Conservation (phyloP, 2,113 vertebrate genomes). For the Sander lucioperca region DNA sequence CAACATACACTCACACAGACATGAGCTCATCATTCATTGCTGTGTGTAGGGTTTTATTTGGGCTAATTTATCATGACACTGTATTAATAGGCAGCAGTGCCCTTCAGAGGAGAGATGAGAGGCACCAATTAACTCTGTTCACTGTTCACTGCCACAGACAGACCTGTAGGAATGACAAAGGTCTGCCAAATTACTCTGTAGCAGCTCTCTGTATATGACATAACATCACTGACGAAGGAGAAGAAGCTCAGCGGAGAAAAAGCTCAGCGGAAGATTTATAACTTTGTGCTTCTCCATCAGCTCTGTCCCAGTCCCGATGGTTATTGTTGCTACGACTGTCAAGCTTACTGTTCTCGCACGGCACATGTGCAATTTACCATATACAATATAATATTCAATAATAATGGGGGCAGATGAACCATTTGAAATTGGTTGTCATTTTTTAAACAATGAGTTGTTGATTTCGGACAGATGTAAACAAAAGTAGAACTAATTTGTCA, state of each 20-base stretch:
- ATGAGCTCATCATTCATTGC: conserved; percentile 91
- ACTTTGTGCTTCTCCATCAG: neutral
- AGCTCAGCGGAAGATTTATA: neutral
- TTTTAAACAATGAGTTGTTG: neutral
- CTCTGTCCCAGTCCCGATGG: too few relatives aligned
- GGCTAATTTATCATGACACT: conserved; percentile 96
- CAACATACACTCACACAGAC: conserved; percentile 38
- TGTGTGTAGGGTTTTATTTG: conserved; percentile 95
- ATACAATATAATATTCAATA: too few relatives aligned
- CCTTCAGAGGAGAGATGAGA: conserved; percentile 96
- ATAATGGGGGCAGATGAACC: too few relatives aligned
- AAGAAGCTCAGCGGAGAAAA: conserved; percentile 30
- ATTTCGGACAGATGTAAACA: neutral
- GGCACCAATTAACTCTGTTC: conserved; percentile 95
- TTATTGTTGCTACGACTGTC: neutral
- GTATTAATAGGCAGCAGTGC: conserved; percentile 95
- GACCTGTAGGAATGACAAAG: conserved; percentile 96
- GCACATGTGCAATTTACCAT: neutral
- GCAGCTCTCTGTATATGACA: conserved; percentile 30
- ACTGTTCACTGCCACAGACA: conserved; percentile 90
- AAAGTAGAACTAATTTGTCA: neutral
- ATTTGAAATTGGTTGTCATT: too few relatives aligned
- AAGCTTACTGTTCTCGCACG: neutral
- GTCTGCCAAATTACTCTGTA: conserved; percentile 92
- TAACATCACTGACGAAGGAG: conserved; percentile 40